Evolutionary conservation across 2,888 invertebrate species (phyloP).

Genomic region (Thelaira solivaga): DNA sequence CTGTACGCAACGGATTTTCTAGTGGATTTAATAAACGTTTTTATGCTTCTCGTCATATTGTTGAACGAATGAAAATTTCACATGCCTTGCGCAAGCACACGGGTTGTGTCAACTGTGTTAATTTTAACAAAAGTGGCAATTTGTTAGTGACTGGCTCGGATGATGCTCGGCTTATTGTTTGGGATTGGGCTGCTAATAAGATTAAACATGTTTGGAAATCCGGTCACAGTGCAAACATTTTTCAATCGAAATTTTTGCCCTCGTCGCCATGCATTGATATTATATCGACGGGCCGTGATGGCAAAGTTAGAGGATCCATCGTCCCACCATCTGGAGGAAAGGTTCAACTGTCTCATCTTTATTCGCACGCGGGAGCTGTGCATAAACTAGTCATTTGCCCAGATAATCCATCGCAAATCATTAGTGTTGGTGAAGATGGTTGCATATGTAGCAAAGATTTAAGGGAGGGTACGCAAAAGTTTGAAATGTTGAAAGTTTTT

Average conservation of each 20-base stretch:
- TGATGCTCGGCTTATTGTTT: conserved; percentile 89
- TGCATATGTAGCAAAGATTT: conserved; percentile 89
- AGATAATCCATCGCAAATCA: conserved; percentile 85
- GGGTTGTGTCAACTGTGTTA: conserved; percentile 95
- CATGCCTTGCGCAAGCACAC: conserved; percentile 86
- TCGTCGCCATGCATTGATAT: conserved; percentile 85
- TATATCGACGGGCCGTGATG: conserved; percentile 92
- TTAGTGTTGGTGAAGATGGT: conserved; percentile 94
- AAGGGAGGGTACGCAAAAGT: conserved; percentile 77
- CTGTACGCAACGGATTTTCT: conserved; percentile 62
- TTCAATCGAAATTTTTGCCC: conserved; percentile 93
- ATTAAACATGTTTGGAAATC: conserved; percentile 84
- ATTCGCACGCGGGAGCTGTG: conserved; percentile 86
- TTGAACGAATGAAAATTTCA: conserved; percentile 88
- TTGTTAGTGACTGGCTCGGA: conserved; percentile 93
- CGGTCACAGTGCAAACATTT: conserved; percentile 92
- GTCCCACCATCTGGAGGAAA: conserved; percentile 79
- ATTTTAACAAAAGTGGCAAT: conserved; percentile 86
- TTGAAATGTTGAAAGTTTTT: conserved; percentile 80
- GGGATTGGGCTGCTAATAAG: conserved; percentile 91
- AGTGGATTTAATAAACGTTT: conserved; percentile 82
- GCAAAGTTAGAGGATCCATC: conserved; percentile 84
- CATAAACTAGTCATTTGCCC: conserved; percentile 90
- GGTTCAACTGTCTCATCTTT: conserved; percentile 78
- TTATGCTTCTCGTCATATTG: conserved; percentile 88